Evolutionary conservation across 2,888 invertebrate species (phyloP).

Genomic region (Nephrotoma guestfalica): DNA sequence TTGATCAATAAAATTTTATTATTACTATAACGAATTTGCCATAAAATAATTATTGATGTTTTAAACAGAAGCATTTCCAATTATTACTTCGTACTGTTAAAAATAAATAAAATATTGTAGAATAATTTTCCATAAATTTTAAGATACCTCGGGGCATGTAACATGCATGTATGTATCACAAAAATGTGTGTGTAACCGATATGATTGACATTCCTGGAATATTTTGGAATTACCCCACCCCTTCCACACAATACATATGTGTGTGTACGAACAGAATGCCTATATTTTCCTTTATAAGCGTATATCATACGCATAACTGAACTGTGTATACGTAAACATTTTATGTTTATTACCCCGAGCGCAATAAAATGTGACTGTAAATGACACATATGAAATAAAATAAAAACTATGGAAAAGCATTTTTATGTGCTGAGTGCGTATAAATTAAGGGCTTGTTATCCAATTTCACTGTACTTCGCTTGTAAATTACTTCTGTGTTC

Average conservation of each 20-base stretch:
- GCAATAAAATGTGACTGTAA: not conserved
- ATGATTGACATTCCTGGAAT: not conserved
- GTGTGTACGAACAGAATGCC: not conserved
- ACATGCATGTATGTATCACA: not conserved
- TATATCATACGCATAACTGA: not conserved
- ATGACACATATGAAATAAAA: not conserved
- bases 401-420: not conserved
- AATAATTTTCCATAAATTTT: constrained; percentile 1
- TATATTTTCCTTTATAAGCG: not conserved
- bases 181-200: not conserved
- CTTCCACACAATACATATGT: not conserved
- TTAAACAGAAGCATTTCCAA: not conserved
- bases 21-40: not conserved
- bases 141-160: not conserved
- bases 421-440: not conserved
- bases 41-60: not conserved
- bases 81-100: not conserved
- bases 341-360: not conserved
- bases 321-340: not conserved
- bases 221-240: not conserved
- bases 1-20: not conserved
- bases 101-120: not conserved
- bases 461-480: not conserved
- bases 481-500: not conserved
- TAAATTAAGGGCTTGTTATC: not conserved